Conservation (phyloP, 2,888 invertebrate genomes). For the Steinernema scapterisci region DNA sequence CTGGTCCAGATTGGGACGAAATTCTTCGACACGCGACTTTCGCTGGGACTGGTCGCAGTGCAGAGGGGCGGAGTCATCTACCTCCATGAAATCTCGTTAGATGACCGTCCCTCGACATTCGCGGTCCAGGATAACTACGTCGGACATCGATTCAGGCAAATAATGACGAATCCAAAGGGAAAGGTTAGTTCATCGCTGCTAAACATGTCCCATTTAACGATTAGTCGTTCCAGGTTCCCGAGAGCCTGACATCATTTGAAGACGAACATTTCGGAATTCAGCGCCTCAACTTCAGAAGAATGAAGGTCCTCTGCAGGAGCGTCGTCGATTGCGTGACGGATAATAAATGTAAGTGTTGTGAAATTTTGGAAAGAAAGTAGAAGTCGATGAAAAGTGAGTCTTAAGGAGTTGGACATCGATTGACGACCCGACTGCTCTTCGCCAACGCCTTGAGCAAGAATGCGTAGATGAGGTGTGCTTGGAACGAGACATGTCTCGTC, state of each 20-base stretch:
- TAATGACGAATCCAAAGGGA: neutral
- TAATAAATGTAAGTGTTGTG: neutral
- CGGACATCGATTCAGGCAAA: slow-evolving; percentile 15
- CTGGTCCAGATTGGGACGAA: slow-evolving; percentile 1
- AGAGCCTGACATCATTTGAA: neutral
- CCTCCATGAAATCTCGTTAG: slow-evolving; percentile 1
- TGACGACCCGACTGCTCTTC: too few relatives aligned
- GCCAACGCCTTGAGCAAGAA: too few relatives aligned
- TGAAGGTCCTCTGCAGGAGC: neutral
- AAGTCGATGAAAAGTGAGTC: too few relatives aligned
- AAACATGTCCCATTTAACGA: too few relatives aligned
- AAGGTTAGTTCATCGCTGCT: neutral
- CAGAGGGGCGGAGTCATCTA: neutral
- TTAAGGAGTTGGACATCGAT: too few relatives aligned
- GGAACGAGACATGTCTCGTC: too few relatives aligned
- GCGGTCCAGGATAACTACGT: neutral
- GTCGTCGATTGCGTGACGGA: slow-evolving; percentile 20
- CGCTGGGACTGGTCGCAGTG: neutral
- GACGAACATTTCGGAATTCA: slow-evolving; percentile 24
- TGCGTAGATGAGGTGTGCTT: too few relatives aligned
- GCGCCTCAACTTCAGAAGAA: neutral
- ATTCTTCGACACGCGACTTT: neutral
- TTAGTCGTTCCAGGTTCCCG: neutral
- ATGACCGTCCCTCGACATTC: neutral
- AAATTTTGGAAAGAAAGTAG: neutral